These are phyloP conservation scores for Cossypha heuglini DNA, from an alignment of 2,797 vertebrate species.

Conservation along the genomic window DNA sequence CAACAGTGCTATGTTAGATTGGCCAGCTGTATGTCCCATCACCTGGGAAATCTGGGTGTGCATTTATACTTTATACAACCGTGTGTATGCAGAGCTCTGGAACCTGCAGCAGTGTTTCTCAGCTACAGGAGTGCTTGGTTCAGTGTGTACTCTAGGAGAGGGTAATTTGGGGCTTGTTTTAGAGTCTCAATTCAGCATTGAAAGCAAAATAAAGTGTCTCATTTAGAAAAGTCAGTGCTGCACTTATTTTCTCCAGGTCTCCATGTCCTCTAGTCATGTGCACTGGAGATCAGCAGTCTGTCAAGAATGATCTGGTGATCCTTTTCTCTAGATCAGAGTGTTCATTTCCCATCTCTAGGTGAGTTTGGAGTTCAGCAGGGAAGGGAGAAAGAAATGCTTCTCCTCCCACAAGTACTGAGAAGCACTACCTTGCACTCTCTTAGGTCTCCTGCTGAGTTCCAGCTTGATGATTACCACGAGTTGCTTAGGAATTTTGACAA, in stretches of 20 bases:
- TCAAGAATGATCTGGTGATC: not conserved
- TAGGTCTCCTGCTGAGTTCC: not conserved
- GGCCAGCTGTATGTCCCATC: not conserved
- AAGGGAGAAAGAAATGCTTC: not conserved
- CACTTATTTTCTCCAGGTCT: not conserved
- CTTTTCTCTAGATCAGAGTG: not conserved
- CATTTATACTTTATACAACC: rapidly evolving
- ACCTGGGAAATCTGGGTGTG: not conserved
- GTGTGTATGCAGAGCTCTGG: not conserved
- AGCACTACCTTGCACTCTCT: not conserved
- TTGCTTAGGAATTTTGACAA: not conserved
- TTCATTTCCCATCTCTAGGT: not conserved
- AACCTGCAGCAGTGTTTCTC: not conserved
- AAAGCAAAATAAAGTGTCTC: not conserved
- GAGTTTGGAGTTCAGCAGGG: not conserved
- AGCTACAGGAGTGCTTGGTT: not conserved
- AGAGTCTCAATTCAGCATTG: not conserved
- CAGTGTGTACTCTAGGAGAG: not conserved
- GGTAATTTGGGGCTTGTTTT: not conserved
- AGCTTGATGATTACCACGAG: not conserved
- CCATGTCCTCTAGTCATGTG: not conserved
- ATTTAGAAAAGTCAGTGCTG: not conserved
- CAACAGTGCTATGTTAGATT: not conserved
- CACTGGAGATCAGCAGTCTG: not conserved
- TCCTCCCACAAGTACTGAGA: not conserved